phyloP scores from a whole-genome alignment of 2,797 vertebrate species.

The Mareca strepera region DNA sequence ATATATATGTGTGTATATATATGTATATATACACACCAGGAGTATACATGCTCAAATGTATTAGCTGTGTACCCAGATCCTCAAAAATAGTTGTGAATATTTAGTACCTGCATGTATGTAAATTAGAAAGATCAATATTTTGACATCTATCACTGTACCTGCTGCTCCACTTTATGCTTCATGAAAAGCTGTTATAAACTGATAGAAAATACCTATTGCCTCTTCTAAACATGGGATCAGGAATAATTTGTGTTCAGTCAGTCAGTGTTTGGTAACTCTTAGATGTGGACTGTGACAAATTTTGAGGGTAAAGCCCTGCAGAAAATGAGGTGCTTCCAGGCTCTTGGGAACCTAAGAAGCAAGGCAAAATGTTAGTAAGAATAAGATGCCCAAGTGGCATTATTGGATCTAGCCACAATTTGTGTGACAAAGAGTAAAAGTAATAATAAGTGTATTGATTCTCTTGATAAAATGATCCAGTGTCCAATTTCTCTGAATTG shows the following conservation, averaged over 20 bases:
- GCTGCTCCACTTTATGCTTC: background rate
- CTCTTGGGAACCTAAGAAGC: background rate
- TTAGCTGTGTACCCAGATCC: background rate
- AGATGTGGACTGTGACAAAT: background rate
- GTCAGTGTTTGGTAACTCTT: background rate
- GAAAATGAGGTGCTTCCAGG: fast-evolving
- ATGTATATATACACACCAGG: background rate
- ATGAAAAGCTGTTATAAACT: background rate
- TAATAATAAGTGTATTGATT: background rate
- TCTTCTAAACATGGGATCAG: background rate
- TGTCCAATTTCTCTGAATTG: background rate
- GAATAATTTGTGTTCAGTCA: background rate
- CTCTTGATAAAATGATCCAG: background rate
- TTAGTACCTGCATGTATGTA: background rate
- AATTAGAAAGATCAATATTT: background rate
- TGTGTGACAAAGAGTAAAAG: background rate
- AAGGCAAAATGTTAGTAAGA: background rate
- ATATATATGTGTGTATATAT: no score
- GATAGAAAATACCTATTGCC: background rate
- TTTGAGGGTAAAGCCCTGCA: background rate
- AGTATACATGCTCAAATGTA: background rate
- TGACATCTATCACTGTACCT: background rate
- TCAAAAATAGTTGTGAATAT: background rate
- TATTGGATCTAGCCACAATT: background rate
- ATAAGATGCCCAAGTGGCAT: background rate